Conservation (phyloP, 1,140 invertebrate species). For the Penaeus chinensis region DNA sequence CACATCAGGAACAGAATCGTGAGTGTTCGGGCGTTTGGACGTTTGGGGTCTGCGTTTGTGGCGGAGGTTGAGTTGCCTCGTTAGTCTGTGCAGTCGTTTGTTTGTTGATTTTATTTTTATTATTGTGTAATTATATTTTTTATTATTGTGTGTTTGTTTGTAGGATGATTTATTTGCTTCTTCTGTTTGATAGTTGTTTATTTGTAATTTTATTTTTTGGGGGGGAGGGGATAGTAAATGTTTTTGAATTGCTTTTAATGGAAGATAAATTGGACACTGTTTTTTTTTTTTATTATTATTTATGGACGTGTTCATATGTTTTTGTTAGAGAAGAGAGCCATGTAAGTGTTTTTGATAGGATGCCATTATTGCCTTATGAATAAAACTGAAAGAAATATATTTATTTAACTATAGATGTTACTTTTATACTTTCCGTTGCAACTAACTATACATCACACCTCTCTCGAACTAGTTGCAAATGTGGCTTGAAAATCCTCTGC, state of each 20-base stretch:
- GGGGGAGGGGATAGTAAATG: no score
- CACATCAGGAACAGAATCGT: constrained; percentile 92
- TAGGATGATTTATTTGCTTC: no score
- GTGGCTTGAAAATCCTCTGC: constrained; percentile 96
- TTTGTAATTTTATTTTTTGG: no score
- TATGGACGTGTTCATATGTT: neutral
- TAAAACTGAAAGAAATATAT: neutral
- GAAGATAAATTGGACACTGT: no score
- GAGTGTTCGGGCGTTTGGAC: constrained; percentile 8
- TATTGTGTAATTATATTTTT: no score
- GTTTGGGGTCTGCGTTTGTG: neutral
- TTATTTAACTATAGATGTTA: constrained; percentile 32
- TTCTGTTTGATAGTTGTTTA: no score
- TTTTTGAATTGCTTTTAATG: no score
- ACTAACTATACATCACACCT: neutral
- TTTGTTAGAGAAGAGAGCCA: neutral
- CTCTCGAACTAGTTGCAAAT: constrained; percentile 79
- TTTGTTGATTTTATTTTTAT: no score
- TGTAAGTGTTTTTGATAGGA: neutral
- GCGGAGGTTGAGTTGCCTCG: constrained; percentile 8
- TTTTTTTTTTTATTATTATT: no score
- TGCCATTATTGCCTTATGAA: no score
- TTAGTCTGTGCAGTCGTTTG: no score
- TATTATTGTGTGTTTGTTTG: no score
- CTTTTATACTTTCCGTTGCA: neutral